Evolutionary conservation across 2,797 vertebrate species (phyloP), one percentile per base, ranked within the genome.

Genomic region (Sylvia borin): DNA sequence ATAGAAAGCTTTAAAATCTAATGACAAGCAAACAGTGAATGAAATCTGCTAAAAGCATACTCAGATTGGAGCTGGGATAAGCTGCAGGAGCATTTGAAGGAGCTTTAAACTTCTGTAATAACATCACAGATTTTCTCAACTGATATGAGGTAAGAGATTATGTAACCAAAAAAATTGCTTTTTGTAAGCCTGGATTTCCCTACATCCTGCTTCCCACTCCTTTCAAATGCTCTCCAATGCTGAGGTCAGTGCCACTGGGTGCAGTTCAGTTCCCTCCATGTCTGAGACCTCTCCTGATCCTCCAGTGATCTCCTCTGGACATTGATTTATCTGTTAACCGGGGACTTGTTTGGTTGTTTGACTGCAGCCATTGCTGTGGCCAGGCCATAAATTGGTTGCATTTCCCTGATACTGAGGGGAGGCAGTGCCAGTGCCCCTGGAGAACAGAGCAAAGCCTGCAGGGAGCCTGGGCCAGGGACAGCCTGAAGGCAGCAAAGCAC

Each of bases 241-340:
- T 2, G 20, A 50, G 50, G 48, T 10, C 11, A 2, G 1, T 5
- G 36, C 15, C 57, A 18, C 1, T 0, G 8, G 7, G 22, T 13
- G 81, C 42, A 38, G 17, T 48, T 27, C 34, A 21, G 61, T 7
- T 77, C 67, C 27, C 75, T 16, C 24, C 43, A 5, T 1, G 4
- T 4, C 48, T 32, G 53, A 62, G 72, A 60, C 26, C 26, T 16
- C 65, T 27, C n/a, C 36, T 11, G 7, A 42, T 13, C 25, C n/a
- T n/a, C 50, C 5, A 4, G 34, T n/a, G 31, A 2, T n/a, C 55
- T 40, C 24, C 34, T 31, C 64, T 31, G 31, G 65, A 21, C 29
- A 25, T 11, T 10, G 60, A 36, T 64, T n/a, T 29, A 71, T n/a
- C 40, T 32, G 0, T n/a, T 55, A 70, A 54, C 14, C 26, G 68